Evolutionary conservation across 1,140 invertebrate genomes (phyloP), one percentile per base, ranked within the genome.

Genomic region (Eubasilissa regina): DNA sequence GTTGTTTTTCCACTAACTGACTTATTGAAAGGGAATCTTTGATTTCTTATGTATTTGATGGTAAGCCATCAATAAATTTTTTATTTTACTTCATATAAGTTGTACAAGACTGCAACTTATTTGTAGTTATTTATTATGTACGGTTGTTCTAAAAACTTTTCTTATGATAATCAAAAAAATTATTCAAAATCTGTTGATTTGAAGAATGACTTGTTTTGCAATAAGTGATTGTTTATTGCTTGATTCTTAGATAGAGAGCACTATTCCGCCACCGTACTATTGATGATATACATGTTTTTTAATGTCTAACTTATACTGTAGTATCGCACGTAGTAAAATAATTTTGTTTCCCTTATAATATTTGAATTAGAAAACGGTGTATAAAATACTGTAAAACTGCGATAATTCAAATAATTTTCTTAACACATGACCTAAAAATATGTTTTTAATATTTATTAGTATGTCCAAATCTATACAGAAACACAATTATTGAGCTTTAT

Each of bases 1-100:
- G 81, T 89, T 96, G 75, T 96, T 96, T 90, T 96, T 96, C 87
- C 96, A 96, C 89, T 97, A 90, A 92, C 45, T 76, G 13, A 35
- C 10, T 25, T 66, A 51, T 15, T 51, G 1, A 8, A 51, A 13
- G 48, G 48, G n/a, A 51, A 13, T 1, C 9, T 15, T 51, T 8
- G n/a, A 51, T 51, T 15, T 51, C 25, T 35, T 35, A 6, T 35
- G 25, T 35, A n/a, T 35, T 35, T 35, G 25, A 35, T 35, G 25
- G 25, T 35, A 35, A 35, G 25, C 11, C 11, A 51, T 13, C 48
- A 51, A 51, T 51, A 51, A 13, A 51, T 51, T 1, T n/a, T 51
- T 13, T 51, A 15, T 51, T 51, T 51, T 51, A 51, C 11, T 8
- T 51, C n/a, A 51, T 51, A 51, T 51, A 51, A 51, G 11, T 13